phyloP scores from a whole-genome alignment of 2,888 invertebrate genomes.

The Machimus atricapillus region DNA sequence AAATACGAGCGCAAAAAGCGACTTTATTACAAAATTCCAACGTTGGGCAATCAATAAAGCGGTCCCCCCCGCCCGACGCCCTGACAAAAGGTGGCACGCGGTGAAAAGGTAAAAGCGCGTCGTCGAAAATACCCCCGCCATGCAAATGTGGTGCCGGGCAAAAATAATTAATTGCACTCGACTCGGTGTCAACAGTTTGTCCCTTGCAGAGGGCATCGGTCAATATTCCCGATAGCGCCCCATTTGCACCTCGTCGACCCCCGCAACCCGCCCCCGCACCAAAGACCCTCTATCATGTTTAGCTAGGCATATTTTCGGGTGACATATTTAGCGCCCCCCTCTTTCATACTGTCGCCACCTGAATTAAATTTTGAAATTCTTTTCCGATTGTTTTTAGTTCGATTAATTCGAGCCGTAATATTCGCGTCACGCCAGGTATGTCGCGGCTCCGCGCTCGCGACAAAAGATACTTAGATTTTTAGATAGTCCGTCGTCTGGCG shows the following conservation, averaged over 20 bases:
- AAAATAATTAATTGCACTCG: neutral
- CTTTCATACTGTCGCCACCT: neutral
- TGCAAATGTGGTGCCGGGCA: neutral
- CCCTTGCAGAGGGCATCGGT: neutral
- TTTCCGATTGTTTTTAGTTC: neutral
- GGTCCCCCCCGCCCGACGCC: neutral
- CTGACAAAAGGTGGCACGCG: neutral
- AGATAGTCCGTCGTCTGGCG: neutral
- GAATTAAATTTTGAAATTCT: neutral
- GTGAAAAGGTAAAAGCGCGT: neutral
- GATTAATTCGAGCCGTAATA: neutral
- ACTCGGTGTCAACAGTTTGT: neutral
- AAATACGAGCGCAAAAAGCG: neutral
- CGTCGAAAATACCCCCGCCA: neutral
- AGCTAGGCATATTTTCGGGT: neutral
- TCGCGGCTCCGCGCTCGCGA: neutral
- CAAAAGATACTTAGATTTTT: neutral
- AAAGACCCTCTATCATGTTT: neutral
- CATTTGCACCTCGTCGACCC: neutral
- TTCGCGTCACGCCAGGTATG: neutral
- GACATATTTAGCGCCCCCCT: neutral
- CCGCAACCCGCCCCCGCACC: too few species aligned
- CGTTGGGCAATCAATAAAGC: slow-evolving; percentile 11
- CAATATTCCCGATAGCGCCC: neutral
- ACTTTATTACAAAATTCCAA: slow-evolving; percentile 6